Evolutionary conservation across 2,888 invertebrate species (phyloP).

Genomic region (Girardia tigrina): DNA sequence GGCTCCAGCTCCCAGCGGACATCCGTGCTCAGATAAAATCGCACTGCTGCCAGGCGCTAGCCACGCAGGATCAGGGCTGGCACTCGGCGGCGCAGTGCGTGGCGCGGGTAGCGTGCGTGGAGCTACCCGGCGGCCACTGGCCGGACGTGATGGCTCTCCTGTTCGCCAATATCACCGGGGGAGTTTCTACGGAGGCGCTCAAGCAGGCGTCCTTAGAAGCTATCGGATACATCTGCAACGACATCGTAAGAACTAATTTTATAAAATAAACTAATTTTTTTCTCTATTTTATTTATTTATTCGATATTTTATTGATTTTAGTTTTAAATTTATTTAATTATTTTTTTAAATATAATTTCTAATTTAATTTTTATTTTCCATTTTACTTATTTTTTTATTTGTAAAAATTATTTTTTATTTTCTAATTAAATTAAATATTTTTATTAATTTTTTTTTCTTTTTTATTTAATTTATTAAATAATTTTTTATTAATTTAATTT

Average conservation of each 20-base stretch:
- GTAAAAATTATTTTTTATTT: too few relatives aligned
- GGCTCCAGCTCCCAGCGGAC: conserved; percentile 77
- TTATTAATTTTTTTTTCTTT: too few relatives aligned
- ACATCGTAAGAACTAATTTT: conserved; percentile 66
- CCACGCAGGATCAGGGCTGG: conserved; percentile 81
- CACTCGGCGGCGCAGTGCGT: conserved; percentile 98
- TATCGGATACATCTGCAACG: conserved; percentile 95
- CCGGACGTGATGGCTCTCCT: conserved; percentile 69
- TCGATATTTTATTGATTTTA: too few relatives aligned
- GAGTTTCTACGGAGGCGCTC: conserved; percentile 70
- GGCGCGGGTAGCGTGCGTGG: conserved; percentile 89
- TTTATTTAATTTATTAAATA: too few relatives aligned
- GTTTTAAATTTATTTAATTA: too few relatives aligned
- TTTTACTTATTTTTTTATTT: too few relatives aligned
- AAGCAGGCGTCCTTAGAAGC: conserved; percentile 92
- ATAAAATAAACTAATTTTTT: conserved; percentile 10
- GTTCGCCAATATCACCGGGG: conserved; percentile 74
- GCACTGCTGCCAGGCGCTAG: conserved; percentile 79
- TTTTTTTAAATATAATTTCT: too few relatives aligned
- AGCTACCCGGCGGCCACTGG: conserved; percentile 82
- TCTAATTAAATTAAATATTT: too few relatives aligned
- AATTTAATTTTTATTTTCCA: too few relatives aligned
- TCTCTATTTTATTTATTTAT: too few relatives aligned
- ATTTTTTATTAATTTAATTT: too few relatives aligned
- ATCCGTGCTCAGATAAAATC: conserved; percentile 70